These are phyloP conservation scores for Characodon lateralis DNA, from an alignment of 2,797 vertebrate genomes.

Conservation along the genomic window DNA sequence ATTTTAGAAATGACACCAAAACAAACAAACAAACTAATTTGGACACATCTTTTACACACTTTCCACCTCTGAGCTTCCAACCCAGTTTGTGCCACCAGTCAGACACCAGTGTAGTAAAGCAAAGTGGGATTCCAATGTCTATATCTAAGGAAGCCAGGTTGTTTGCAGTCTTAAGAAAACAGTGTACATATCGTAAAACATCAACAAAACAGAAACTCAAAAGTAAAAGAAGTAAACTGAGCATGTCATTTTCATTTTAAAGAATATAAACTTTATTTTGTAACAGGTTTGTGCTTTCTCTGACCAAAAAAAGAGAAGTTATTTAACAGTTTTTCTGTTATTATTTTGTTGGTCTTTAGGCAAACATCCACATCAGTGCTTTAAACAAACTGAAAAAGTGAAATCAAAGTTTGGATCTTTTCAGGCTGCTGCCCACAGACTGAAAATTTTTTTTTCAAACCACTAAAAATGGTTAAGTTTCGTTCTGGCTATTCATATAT, in stretches of 20 bases:
- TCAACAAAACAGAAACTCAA: background rate
- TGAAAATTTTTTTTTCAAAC: background rate
- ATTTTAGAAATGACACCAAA: background rate
- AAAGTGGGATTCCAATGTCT: background rate
- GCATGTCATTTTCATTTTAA: background rate
- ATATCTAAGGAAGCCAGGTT: background rate
- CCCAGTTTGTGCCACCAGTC: background rate
- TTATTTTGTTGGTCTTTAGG: background rate
- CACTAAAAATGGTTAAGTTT: background rate
- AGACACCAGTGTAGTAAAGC: background rate
- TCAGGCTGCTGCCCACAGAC: background rate
- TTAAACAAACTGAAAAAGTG: no score
- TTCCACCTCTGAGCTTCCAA: background rate
- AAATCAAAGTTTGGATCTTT: background rate
- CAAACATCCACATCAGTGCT: background rate
- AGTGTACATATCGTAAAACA: background rate
- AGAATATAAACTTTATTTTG: background rate
- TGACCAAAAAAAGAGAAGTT: background rate
- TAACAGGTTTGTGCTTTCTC: background rate
- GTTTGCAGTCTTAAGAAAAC: background rate
- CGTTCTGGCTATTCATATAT: background rate
- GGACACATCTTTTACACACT: background rate
- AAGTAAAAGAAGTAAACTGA: background rate
- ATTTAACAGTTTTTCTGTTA: background rate
- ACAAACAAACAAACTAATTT: background rate